Percentiles rank a stretch among this genome's conserved stretches.
These are phyloP conservation scores for Anabacerthia variegaticeps DNA, from an alignment of 2,797 vertebrate genomes.

Conservation along the genomic window DNA sequence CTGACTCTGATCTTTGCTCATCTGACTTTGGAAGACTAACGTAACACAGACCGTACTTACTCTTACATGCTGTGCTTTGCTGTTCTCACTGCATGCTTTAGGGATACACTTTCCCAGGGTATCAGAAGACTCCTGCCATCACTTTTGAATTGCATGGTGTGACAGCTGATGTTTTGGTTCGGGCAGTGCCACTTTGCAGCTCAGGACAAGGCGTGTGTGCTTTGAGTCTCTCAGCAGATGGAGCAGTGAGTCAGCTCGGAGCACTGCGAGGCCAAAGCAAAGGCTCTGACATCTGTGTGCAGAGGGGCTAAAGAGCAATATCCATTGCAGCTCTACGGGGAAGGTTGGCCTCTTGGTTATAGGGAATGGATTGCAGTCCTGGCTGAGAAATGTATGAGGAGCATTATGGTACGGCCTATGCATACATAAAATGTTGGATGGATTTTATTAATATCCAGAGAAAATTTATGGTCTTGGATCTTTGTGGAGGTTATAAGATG, in stretches of 20 bases:
- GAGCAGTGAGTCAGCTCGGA: conserved; percentile 23
- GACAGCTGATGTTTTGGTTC: background rate
- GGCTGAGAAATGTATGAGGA: background rate
- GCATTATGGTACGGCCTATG: fast-evolving
- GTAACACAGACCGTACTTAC: background rate
- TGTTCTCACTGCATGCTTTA: background rate
- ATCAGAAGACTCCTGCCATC: background rate
- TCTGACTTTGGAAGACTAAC: background rate
- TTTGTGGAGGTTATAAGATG: background rate
- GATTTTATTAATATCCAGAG: background rate
- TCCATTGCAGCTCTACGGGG: background rate
- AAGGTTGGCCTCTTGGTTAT: background rate
- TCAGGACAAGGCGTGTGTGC: background rate
- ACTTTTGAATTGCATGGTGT: background rate
- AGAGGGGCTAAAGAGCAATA: background rate
- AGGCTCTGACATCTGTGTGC: background rate
- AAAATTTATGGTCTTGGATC: background rate
- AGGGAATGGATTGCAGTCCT: background rate
- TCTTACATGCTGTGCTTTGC: background rate
- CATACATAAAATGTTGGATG: background rate
- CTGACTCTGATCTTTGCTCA: background rate
- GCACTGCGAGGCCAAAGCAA: background rate
- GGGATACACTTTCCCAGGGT: fast-evolving
- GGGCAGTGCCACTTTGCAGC: background rate
- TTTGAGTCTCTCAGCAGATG: conserved; percentile 7